Conservation (phyloP, 2,797 vertebrate species). For the Masticophis lateralis region DNA sequence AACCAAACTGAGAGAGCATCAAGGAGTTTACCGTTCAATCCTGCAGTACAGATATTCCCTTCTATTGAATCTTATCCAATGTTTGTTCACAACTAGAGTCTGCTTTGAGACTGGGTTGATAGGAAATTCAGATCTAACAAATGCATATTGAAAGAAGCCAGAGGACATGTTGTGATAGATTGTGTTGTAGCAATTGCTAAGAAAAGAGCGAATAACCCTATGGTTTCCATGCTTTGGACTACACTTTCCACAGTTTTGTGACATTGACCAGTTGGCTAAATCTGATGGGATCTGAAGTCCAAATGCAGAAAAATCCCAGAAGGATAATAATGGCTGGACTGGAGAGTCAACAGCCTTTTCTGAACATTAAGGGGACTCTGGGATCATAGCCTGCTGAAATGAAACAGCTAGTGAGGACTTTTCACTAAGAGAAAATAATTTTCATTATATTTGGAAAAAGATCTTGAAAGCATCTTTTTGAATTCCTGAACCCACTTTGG, state of each 20-base stretch:
- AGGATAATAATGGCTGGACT: neutral
- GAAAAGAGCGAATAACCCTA: accelerated
- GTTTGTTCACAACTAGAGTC: too few relatives aligned
- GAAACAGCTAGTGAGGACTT: neutral
- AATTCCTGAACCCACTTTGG: neutral
- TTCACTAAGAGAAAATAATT: neutral
- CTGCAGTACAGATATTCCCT: too few relatives aligned
- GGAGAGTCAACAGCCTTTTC: neutral
- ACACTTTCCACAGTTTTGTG: neutral
- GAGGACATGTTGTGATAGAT: neutral
- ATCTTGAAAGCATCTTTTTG: neutral
- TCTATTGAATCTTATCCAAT: too few relatives aligned
- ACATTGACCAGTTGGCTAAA: neutral
- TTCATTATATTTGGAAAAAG: neutral
- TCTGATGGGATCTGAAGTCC: neutral
- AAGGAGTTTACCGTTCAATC: too few relatives aligned
- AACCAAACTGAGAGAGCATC: too few relatives aligned
- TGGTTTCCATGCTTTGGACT: too few relatives aligned
- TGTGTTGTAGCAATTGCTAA: too few relatives aligned
- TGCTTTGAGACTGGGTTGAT: neutral
- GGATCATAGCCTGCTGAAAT: neutral
- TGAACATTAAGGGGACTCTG: neutral
- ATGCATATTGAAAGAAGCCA: neutral
- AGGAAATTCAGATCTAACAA: neutral
- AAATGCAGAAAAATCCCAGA: neutral